A percentile compares a stretch with the other conserved stretches of the same genome.
phyloP scores from a whole-genome alignment of 1,140 invertebrate genomes.

The Phenacoccus solenopsis region DNA sequence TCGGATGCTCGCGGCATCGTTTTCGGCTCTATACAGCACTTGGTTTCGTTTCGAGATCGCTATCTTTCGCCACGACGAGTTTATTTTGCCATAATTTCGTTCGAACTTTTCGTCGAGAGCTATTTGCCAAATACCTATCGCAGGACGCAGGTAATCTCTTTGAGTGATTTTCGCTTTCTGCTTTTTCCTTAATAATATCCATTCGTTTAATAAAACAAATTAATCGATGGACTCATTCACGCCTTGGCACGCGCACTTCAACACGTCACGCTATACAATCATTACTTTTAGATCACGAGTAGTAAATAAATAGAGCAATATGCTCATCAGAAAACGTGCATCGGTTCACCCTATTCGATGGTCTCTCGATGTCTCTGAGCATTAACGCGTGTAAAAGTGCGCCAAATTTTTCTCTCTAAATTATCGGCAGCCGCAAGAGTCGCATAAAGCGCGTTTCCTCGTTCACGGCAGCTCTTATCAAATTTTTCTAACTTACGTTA shows the following conservation, averaged over 20 bases:
- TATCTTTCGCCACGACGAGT: no score
- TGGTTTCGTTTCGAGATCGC: no score
- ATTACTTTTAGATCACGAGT: not conserved
- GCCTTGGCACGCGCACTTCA: not conserved
- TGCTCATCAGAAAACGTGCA: not conserved
- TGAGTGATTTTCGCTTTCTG: no score
- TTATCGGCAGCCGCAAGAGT: not conserved
- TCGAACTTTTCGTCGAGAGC: not conserved
- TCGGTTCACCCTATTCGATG: no score
- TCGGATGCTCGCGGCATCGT: not conserved
- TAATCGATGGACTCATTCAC: not conserved
- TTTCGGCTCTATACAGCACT: not conserved
- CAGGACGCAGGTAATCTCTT: no score
- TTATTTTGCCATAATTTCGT: no score
- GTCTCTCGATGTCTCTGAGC: no score
- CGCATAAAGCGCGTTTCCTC: not conserved
- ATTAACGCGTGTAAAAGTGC: not conserved
- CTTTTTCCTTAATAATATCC: no score
- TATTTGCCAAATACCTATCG: no score
- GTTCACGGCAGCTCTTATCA: not conserved
- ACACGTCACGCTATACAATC: not conserved
- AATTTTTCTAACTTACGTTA: not conserved
- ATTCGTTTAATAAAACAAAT: no score
- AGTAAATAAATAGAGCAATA: not conserved
- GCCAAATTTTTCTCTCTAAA: no score